phyloP scores from a whole-genome alignment of 1,140 invertebrate genomes.

The Drosophila quadrilineata region DNA sequence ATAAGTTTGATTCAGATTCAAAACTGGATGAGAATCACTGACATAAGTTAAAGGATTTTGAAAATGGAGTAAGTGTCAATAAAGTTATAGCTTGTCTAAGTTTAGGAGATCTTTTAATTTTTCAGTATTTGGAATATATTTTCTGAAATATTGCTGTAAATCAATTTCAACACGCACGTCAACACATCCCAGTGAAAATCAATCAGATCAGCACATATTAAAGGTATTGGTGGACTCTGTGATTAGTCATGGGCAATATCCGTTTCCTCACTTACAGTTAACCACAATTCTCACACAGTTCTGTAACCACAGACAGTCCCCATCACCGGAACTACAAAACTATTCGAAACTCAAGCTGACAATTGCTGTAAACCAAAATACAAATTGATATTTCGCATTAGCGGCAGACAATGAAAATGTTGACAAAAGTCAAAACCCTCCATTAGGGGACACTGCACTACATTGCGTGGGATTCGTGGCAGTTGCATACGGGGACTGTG shows the following conservation, averaged over 20 bases:
- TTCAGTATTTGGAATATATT: too few relatives aligned
- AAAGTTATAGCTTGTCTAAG: too few relatives aligned
- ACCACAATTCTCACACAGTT: conserved; percentile 47
- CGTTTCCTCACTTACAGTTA: conserved; percentile 21
- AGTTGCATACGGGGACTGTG: conserved; percentile 4
- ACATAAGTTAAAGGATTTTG: too few relatives aligned
- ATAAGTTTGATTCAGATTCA: too few relatives aligned
- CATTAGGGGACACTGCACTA: conserved; percentile 10
- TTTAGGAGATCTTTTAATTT: too few relatives aligned
- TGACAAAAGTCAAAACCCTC: conserved; percentile 48
- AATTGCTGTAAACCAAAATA: conserved; percentile 46
- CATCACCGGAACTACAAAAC: conserved; percentile 66
- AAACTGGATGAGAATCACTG: too few relatives aligned
- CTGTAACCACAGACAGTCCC: conserved; percentile 28
- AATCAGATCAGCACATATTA: not conserved
- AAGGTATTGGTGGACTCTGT: too few relatives aligned
- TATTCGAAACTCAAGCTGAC: conserved; percentile 59
- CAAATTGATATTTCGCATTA: conserved; percentile 72
- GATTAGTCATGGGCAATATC: conserved; percentile 36
- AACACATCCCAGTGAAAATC: too few relatives aligned
- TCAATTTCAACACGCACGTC: too few relatives aligned
- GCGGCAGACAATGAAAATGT: conserved; percentile 51
- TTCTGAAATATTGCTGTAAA: too few relatives aligned
- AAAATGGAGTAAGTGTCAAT: too few relatives aligned
- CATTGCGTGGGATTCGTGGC: conserved; percentile 51